phyloP scores from a whole-genome alignment of 1,140 invertebrate species.

The Saccostrea echinata region DNA sequence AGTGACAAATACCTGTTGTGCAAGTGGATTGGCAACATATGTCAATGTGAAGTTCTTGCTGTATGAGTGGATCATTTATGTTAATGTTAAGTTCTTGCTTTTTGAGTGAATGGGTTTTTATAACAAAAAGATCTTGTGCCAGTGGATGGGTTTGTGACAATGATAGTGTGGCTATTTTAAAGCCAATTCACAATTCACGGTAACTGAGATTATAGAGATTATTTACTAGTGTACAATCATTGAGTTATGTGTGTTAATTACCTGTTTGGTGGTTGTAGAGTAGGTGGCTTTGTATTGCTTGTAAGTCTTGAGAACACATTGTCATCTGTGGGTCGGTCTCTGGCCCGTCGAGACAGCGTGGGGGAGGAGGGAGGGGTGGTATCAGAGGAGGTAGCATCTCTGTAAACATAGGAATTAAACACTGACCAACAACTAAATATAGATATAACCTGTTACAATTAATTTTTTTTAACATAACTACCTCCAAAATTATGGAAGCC shows the following conservation, averaged over 20 bases:
- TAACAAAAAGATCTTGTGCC: no score
- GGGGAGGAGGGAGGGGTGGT: constrained; percentile 74
- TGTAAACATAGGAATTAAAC: neutral
- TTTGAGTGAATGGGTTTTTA: no score
- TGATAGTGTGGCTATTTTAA: neutral
- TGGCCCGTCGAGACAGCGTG: constrained; percentile 58
- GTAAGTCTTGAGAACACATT: constrained; percentile 90
- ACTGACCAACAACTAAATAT: neutral
- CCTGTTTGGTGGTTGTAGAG: constrained; percentile 75
- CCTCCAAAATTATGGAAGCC: no score
- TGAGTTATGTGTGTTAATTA: constrained; percentile 47
- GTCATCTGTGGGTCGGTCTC: constrained; percentile 82
- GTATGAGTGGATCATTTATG: neutral
- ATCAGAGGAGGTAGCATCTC: constrained; percentile 67
- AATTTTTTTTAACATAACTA: no score
- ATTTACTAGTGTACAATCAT: neutral
- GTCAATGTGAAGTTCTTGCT: neutral
- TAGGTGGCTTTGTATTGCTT: constrained; percentile 82
- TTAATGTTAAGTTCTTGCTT: neutral
- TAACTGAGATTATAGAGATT: no score
- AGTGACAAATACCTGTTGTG: neutral
- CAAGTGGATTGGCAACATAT: neutral
- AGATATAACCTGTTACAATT: no score
- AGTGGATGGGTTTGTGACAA: neutral
- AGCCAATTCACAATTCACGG: no score